Evolutionary conservation across 2,888 invertebrate species (phyloP).

Genomic region (Branchipolynoe longqiensis): DNA sequence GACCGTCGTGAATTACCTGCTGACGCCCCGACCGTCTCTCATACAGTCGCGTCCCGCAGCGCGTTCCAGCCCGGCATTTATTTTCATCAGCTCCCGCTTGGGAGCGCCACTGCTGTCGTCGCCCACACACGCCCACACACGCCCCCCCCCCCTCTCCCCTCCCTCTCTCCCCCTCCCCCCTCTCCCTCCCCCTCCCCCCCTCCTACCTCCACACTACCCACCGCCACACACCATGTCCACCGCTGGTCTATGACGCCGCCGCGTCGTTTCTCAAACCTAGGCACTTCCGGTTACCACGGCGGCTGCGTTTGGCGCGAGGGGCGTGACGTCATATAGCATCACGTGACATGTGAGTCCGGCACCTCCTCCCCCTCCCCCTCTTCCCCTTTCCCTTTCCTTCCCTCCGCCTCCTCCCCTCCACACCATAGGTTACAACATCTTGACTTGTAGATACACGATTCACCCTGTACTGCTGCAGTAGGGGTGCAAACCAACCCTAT

Average conservation of each 20-base stretch:
- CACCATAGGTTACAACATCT: no score
- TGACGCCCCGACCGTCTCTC: neutral
- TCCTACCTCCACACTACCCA: neutral
- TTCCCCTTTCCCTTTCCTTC: no score
- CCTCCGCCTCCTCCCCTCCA: no score
- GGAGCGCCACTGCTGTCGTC: neutral
- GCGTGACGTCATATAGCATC: slow-evolving; percentile 37
- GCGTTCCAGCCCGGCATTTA: neutral
- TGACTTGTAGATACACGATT: no score
- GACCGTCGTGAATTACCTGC: slow-evolving; percentile 12
- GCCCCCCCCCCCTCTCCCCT: neutral
- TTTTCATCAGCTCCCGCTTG: slow-evolving; percentile 26
- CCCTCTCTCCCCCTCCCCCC: neutral
- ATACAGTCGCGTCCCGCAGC: neutral
- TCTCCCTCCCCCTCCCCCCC: neutral
- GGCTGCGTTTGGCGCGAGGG: neutral
- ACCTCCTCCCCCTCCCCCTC: no score
- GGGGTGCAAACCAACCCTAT: no score
- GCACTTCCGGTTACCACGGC: neutral
- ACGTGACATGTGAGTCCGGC: neutral
- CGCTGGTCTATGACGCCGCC: slow-evolving; percentile 14
- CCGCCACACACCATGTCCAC: neutral
- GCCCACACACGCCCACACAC: neutral
- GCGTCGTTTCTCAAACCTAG: neutral
- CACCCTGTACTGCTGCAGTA: no score